A percentile compares a stretch with the other conserved stretches of the same genome.
Conservation (phyloP, 2,113 vertebrate genomes). For the Narcine bancroftii region DNA sequence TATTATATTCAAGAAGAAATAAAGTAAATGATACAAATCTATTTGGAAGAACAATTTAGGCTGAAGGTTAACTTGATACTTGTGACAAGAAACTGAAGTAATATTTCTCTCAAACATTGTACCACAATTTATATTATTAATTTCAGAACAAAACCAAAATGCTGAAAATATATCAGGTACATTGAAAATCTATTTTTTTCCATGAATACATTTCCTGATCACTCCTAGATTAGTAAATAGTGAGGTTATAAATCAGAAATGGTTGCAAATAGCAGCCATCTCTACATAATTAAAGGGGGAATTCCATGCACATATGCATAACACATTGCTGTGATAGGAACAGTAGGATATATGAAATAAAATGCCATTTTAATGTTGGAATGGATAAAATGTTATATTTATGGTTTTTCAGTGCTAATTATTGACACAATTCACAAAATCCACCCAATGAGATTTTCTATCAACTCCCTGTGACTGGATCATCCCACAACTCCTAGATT, state of each 20-base stretch:
- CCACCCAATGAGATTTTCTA: neutral
- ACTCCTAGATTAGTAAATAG: neutral
- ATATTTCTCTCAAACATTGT: neutral
- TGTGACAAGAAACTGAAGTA: neutral
- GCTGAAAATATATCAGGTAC: neutral
- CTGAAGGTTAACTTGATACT: neutral
- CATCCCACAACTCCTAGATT: neutral
- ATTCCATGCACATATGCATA: neutral
- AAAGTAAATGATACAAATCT: neutral
- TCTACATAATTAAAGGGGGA: neutral
- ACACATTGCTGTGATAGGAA: neutral
- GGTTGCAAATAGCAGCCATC: neutral
- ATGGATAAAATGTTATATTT: neutral
- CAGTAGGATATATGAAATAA: neutral
- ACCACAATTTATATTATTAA: neutral
- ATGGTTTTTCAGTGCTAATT: neutral
- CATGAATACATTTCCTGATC: too few relatives aligned
- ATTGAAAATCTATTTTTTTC: constrained; percentile 16
- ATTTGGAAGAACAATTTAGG: neutral
- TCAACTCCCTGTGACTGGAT: neutral
- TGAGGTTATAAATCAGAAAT: neutral
- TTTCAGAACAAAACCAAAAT: neutral
- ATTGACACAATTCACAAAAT: neutral
- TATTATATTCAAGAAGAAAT: neutral
- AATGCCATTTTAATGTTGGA: neutral